Evolutionary conservation across 2,113 vertebrate genomes (phyloP), one percentile per base, ranked within the genome.

Genomic region (Neoarius graeffei): DNA sequence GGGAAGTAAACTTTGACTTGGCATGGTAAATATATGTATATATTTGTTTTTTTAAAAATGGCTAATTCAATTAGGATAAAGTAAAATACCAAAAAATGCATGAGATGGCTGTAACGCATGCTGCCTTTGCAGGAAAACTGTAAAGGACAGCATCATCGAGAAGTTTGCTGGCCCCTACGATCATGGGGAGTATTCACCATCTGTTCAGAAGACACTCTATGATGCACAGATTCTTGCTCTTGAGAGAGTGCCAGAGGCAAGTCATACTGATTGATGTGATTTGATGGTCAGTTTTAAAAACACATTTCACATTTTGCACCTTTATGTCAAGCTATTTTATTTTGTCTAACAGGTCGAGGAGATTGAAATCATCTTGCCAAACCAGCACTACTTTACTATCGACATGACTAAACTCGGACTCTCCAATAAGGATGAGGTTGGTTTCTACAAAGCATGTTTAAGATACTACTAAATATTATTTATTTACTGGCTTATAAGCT

Each of bases 171-270:
- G 98, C 3, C 97, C 98, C 5, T 97, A 93, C 0, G 95, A 97
- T 90, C 90, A 84, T 57, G 98, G 98, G 30, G 95, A 96, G 91
- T 99, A 95, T 92, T 99, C 98, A 0, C 96, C 97, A 0, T 99
- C 98, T 23, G 96, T 99, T 84, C 98, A 99, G 96, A 99, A 98
- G 93, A 98, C 98, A 8, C 95, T 99, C 80, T 98, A 98, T 87
- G 91, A 93, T 1, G 95, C 97, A 88, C 97, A 99, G 92, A 92
- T 96, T 90, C 88, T 93, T 5, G 48, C 96, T 77, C 94, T 99
- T 91, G 94, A 94, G 27, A 94, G 91, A 91, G 5, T 97, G 71
- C 91, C 96, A 69, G 94, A 98, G 96, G 98, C 97, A 94, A 20
- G 90, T 83, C 1, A 48, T 35, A 87, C 64, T 57, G 23, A 85